Evolutionary conservation across 2,113 vertebrate species (phyloP).

Genomic region (Synodontis membranacea): DNA sequence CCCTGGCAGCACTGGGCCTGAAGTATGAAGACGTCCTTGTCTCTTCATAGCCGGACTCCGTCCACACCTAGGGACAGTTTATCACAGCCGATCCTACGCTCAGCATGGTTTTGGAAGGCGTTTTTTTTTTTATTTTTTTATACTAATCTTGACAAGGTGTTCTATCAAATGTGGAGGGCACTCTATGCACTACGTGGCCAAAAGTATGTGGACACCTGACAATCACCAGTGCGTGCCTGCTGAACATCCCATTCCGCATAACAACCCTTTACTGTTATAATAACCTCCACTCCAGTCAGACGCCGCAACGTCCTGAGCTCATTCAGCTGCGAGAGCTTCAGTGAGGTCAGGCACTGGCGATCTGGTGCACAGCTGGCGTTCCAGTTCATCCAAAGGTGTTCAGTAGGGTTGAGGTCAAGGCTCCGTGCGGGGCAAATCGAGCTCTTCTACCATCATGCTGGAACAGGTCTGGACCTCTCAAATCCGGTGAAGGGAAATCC

Average conservation of each 20-base stretch:
- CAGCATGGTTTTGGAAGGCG: background rate
- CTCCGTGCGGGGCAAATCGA: background rate
- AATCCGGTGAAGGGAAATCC: background rate
- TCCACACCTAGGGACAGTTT: background rate
- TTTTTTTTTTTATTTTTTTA: too few relatives aligned
- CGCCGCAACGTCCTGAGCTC: too few relatives aligned
- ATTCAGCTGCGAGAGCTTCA: background rate
- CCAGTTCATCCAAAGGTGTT: background rate
- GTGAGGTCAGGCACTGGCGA: background rate
- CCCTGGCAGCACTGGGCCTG: background rate
- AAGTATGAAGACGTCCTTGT: background rate
- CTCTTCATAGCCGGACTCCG: background rate
- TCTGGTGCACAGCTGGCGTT: too few relatives aligned
- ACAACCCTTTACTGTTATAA: background rate
- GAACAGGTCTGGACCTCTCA: background rate
- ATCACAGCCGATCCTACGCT: background rate
- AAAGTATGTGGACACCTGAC: too few relatives aligned
- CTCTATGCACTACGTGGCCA: too few relatives aligned
- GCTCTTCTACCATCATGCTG: background rate
- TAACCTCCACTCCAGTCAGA: background rate
- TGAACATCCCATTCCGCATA: background rate
- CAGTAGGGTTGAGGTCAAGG: background rate
- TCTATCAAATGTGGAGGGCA: too few relatives aligned
- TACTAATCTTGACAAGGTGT: too few relatives aligned
- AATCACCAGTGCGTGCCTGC: background rate